Percentiles rank a stretch among this genome's conserved stretches.
phyloP scores from a whole-genome alignment of 37 sponge, comb jelly and placozoan species.

The Petrosia ficiformis region DNA sequence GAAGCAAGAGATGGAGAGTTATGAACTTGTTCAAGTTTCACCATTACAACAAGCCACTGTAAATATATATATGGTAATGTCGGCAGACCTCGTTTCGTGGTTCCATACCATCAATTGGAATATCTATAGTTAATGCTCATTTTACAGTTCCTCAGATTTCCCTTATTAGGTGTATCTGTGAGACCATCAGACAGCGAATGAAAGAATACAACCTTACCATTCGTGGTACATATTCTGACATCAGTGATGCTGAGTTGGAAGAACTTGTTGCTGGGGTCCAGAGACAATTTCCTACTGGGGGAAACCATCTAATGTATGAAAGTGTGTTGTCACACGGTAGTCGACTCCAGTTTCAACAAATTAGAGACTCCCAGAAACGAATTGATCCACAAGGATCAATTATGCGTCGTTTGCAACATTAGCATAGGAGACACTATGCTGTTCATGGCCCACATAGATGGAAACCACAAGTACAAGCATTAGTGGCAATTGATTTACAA shows the following conservation, averaged over 20 bases:
- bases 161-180: slow-evolving; percentile 7
- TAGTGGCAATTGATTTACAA: no score
- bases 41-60: no score
- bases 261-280: slow-evolving; percentile 1
- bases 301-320: slow-evolving; percentile 7
- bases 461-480: slow-evolving; percentile 5
- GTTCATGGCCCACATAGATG: slow-evolving; percentile 9
- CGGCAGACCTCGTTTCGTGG: no score
- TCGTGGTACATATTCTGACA: not conserved
- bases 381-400: slow-evolving; percentile 16
- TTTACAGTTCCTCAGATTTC: slow-evolving; percentile 2
- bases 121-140: no score
- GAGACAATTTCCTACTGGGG: not conserved
- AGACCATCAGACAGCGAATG: slow-evolving; percentile 4
- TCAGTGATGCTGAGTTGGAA: slow-evolving; percentile 15
- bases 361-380: slow-evolving; percentile 11
- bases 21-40: no score
- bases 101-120: no score
- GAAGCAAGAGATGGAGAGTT: no score
- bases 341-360: slow-evolving; percentile 2
- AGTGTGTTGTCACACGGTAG: not conserved
- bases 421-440: slow-evolving; percentile 1
- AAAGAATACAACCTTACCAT: not conserved
- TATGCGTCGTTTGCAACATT: not conserved
- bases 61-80: no score